Conservation (phyloP, 1,140 invertebrate genomes). For the Stegodyphus dumicola region DNA sequence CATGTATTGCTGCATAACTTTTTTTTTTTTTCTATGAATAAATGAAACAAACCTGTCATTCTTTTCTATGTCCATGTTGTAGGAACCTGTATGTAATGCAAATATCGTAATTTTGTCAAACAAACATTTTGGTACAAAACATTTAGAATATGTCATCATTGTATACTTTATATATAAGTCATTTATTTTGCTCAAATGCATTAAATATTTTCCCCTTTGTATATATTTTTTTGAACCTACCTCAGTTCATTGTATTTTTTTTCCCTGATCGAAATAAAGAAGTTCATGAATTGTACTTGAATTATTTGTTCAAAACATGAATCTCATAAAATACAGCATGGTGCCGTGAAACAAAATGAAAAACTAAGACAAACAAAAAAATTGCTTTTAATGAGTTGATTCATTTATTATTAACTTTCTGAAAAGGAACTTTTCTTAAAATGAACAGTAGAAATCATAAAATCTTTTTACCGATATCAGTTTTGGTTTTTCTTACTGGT, state of each 20-base stretch:
- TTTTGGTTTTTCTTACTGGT: too few relatives aligned
- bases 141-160: conserved; percentile 11
- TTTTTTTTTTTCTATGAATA: background rate
- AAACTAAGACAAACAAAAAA: too few relatives aligned
- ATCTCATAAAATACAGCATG: too few relatives aligned
- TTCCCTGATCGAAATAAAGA: conserved; percentile 33
- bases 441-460: too few relatives aligned
- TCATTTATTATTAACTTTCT: too few relatives aligned
- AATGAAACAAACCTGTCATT: background rate
- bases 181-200: conserved; percentile 54
- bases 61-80: background rate
- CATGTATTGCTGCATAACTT: background rate
- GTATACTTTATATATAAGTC: conserved; percentile 37
- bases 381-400: too few relatives aligned
- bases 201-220: conserved; percentile 25
- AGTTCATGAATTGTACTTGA: conserved; percentile 17
- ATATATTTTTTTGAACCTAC: conserved; percentile 57
- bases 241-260: conserved; percentile 53
- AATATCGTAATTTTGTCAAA: background rate
- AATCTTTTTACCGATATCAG: too few relatives aligned
- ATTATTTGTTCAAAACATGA: too few relatives aligned
- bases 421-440: too few relatives aligned
- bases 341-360: too few relatives aligned
- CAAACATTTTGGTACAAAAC: conserved; percentile 12
- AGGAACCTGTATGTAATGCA: background rate